These are phyloP conservation scores for Nomada flava DNA, from an alignment of 2,888 invertebrate genomes.

Conservation along the genomic window DNA sequence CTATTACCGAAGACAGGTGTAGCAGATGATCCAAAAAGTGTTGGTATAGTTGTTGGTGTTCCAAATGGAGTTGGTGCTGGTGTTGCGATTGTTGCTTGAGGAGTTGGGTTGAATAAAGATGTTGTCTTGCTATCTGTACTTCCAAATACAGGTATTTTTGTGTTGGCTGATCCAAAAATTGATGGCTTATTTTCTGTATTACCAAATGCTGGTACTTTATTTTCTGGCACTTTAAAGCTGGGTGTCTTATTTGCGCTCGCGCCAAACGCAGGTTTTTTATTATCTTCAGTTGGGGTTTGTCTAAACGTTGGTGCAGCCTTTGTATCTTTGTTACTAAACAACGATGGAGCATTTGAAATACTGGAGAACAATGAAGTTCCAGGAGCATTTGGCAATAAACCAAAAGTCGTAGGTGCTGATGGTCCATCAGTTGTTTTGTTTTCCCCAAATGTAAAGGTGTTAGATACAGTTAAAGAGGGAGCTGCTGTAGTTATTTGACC, in stretches of 20 bases:
- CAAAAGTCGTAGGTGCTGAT: slow-evolving; percentile 43
- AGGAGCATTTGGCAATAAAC: slow-evolving; percentile 34
- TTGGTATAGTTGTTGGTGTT: slow-evolving; percentile 31
- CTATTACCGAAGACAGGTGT: slow-evolving; percentile 71
- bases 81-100: slow-evolving; percentile 55
- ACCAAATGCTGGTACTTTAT: slow-evolving; percentile 71
- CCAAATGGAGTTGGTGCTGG: slow-evolving; percentile 52
- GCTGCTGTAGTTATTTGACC: slow-evolving; percentile 51
- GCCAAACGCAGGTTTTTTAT: slow-evolving; percentile 68
- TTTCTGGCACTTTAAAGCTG: slow-evolving; percentile 66
- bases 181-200: slow-evolving; percentile 64
- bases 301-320: slow-evolving; percentile 65
- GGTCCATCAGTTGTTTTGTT: slow-evolving; percentile 48
- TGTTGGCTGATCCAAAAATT: slow-evolving; percentile 60
- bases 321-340: slow-evolving; percentile 65
- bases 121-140: slow-evolving; percentile 60
- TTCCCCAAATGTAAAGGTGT: slow-evolving; percentile 64
- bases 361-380: slow-evolving; percentile 50
- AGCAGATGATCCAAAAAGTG: slow-evolving; percentile 64
- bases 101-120: slow-evolving; percentile 66
- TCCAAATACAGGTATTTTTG: slow-evolving; percentile 58
- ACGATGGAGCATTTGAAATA: slow-evolving; percentile 53
- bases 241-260: slow-evolving; percentile 63
- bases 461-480: slow-evolving; percentile 39
- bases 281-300: slow-evolving; percentile 57